Evolutionary conservation across 2,888 invertebrate species (phyloP).

Genomic region (Chalcis sispes): DNA sequence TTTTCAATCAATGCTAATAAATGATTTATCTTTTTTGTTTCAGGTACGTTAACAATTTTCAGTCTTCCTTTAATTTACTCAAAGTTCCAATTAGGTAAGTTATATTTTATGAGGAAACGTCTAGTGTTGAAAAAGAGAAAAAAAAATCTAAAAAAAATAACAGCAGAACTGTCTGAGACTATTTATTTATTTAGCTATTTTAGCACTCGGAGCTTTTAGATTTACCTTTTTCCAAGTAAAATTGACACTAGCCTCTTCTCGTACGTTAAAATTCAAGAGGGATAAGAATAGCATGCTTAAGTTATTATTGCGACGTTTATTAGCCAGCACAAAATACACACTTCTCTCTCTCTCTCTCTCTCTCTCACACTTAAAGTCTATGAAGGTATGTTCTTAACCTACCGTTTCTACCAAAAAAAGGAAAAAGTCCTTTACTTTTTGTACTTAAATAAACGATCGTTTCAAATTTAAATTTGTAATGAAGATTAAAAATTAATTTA

Average conservation of each 20-base stretch:
- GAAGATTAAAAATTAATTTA: too few relatives aligned
- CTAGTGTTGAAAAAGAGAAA: neutral
- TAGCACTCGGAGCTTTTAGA: too few relatives aligned
- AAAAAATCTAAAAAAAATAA: neutral
- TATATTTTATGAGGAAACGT: slow-evolving; percentile 4
- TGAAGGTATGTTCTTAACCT: slow-evolving; percentile 22
- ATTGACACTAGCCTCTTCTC: neutral
- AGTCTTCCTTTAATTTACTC: neutral
- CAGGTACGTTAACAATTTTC: slow-evolving; percentile 22
- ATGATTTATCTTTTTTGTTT: slow-evolving; percentile 11
- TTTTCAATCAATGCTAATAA: slow-evolving; percentile 7
- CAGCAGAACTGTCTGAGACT: neutral
- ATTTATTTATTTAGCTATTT: neutral
- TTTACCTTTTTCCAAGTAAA: neutral
- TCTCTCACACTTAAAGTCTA: slow-evolving; percentile 21
- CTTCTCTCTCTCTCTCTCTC: neutral
- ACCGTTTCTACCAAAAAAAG: slow-evolving; percentile 1
- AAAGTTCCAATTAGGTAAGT: neutral
- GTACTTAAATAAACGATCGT: neutral
- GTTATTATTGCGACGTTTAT: slow-evolving; percentile 43
- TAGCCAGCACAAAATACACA: slow-evolving; percentile 17
- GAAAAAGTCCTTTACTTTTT: neutral
- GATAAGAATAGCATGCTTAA: slow-evolving; percentile 29
- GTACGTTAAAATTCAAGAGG: slow-evolving; percentile 7
- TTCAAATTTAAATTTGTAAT: too few relatives aligned